A percentile compares a stretch with the other conserved stretches of the same genome.
These are phyloP conservation scores for Bovichtus diacanthus DNA, from an alignment of 2,797 vertebrate species.

Conservation along the genomic window DNA sequence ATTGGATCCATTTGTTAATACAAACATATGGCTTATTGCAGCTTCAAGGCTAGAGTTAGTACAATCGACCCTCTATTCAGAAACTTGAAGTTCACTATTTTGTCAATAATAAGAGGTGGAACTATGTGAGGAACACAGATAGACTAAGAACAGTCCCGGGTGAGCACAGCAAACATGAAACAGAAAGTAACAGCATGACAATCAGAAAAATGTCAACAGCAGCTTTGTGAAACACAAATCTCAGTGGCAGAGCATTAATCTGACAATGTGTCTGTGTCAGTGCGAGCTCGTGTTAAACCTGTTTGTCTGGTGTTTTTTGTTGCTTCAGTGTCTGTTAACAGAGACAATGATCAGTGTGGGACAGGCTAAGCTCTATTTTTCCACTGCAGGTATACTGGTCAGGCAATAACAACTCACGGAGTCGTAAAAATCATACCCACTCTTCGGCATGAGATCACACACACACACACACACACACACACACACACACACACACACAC, in stretches of 20 bases:
- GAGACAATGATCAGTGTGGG: constrained; percentile 52
- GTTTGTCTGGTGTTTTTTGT: constrained; percentile 56
- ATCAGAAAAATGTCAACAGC: constrained; percentile 36
- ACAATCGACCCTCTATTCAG: neutral
- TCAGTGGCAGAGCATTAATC: constrained; percentile 47
- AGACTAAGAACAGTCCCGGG: neutral
- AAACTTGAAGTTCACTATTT: neutral
- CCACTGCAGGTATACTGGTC: constrained; percentile 17
- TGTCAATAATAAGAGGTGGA: neutral
- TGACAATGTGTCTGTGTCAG: constrained; percentile 52
- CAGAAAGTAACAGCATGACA: constrained; percentile 16
- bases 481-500: constrained; percentile 8
- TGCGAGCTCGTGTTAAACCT: constrained; percentile 53
- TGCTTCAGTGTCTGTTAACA: constrained; percentile 44
- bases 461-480: neutral
- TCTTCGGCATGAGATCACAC: neutral
- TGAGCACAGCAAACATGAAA: constrained; percentile 10
- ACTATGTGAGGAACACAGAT: neutral
- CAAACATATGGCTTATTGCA: neutral
- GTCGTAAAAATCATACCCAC: constrained; percentile 18
- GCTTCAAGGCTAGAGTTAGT: neutral
- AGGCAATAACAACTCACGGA: constrained; percentile 17
- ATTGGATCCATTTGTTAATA: neutral
- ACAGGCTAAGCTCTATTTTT: constrained; percentile 36
- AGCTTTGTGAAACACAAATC: constrained; percentile 27